A percentile compares a stretch with the other conserved stretches of the same genome.
Conservation (phyloP, 2,888 invertebrate species). For the Thymelicus lineola region DNA sequence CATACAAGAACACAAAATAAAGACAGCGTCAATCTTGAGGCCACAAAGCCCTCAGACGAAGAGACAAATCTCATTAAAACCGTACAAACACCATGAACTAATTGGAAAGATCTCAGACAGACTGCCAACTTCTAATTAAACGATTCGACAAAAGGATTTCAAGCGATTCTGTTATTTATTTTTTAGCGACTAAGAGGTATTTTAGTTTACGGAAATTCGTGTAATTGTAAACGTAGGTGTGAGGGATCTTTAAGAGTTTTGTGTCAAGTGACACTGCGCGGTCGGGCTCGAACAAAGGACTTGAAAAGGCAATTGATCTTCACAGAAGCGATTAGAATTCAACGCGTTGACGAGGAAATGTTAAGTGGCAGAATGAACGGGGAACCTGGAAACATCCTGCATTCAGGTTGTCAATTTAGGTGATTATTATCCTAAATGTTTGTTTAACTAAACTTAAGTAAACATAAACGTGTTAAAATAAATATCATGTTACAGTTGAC, state of each 20-base stretch:
- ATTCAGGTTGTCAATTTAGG: no score
- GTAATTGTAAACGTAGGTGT: constrained; percentile 48
- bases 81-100: constrained; percentile 72
- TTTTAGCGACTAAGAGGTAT: constrained; percentile 46
- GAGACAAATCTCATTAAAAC: constrained; percentile 68
- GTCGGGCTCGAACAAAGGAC: constrained; percentile 67
- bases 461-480: no score
- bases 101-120: constrained; percentile 67
- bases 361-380: constrained; percentile 39
- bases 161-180: constrained; percentile 51
- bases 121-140: constrained; percentile 69
- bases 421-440: no score
- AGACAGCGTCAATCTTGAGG: constrained; percentile 13
- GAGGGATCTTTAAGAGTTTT: constrained; percentile 58
- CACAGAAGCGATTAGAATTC: constrained; percentile 69
- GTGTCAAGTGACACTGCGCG: constrained; percentile 66
- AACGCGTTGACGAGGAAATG: constrained; percentile 56
- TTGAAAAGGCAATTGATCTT: constrained; percentile 75
- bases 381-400: neutral
- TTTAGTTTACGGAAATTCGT: constrained; percentile 46
- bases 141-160: constrained; percentile 48
- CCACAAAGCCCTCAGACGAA: constrained; percentile 18
- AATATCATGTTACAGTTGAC: no score
- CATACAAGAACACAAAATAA: constrained; percentile 18
- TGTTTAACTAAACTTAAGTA: no score